phyloP scores from a whole-genome alignment of 2,888 invertebrate species.

The Theodoxus fluviatilis region DNA sequence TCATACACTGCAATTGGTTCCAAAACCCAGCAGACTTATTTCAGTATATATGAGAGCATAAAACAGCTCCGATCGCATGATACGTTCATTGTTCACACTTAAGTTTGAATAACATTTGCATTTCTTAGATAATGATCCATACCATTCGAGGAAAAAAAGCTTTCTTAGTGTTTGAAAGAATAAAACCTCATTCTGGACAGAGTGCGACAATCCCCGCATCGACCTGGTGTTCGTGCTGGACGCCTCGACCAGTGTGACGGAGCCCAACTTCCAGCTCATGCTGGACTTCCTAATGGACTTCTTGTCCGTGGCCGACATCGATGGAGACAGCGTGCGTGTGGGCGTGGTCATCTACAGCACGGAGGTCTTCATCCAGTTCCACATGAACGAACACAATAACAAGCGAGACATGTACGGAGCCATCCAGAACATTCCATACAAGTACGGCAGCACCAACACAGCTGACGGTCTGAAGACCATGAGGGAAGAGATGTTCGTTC shows the following conservation, averaged over 20 bases:
- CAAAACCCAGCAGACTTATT: too few species aligned
- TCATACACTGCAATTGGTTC: too few species aligned
- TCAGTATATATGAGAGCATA: too few species aligned
- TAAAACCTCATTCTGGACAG: too few species aligned
- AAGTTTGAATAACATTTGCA: too few species aligned
- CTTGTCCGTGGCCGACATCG: slow-evolving; percentile 37
- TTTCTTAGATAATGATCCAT: too few species aligned
- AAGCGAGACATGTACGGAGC: slow-evolving; percentile 39
- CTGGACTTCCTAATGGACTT: slow-evolving; percentile 45
- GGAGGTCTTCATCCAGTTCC: slow-evolving; percentile 40
- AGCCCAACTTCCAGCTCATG: slow-evolving; percentile 45
- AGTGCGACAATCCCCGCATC: slow-evolving; percentile 32
- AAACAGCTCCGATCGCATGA: too few species aligned
- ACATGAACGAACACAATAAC: slow-evolving; percentile 40
- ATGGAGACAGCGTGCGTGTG: slow-evolving; percentile 34
- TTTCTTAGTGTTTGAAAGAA: too few species aligned
- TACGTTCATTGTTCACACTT: too few species aligned
- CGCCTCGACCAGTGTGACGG: slow-evolving; percentile 48
- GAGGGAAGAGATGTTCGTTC: slow-evolving; percentile 41
- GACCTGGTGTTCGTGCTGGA: slow-evolving; percentile 54
- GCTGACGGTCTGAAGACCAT: slow-evolving; percentile 41
- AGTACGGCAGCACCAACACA: slow-evolving; percentile 46
- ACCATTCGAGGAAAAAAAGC: too few species aligned
- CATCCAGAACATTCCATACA: slow-evolving; percentile 39
- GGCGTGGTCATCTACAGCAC: slow-evolving; percentile 43